A percentile compares a stretch with the other conserved stretches of the same genome.
These are phyloP conservation scores for Eretmodus cyanostictus DNA, from an alignment of 2,113 vertebrate genomes.

Conservation along the genomic window DNA sequence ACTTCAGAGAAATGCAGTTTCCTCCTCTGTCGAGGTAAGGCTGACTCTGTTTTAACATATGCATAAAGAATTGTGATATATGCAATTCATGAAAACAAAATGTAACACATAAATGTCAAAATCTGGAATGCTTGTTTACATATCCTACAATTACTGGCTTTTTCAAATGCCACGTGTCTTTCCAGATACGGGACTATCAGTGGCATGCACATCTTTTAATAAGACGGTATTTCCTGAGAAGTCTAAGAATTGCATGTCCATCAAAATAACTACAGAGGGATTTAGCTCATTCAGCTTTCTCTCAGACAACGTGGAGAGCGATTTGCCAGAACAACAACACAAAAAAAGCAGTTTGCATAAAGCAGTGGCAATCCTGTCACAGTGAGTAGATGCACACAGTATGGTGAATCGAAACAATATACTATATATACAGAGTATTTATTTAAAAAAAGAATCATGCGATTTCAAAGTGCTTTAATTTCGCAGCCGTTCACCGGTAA, in stretches of 20 bases:
- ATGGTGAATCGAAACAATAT: not conserved
- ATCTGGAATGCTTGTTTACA: not conserved
- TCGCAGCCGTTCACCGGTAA: fast-evolving
- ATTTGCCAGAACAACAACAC: not conserved
- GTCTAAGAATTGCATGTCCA: constrained; percentile 18
- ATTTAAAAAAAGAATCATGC: not conserved
- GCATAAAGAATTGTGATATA: not conserved
- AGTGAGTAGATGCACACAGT: not conserved
- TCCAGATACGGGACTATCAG: not conserved
- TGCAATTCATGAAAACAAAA: not conserved
- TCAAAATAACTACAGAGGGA: constrained; percentile 18
- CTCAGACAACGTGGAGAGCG: not conserved
- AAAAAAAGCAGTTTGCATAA: not conserved
- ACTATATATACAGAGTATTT: not conserved
- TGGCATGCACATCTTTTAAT: constrained; percentile 1
- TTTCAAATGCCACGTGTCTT: constrained; percentile 14
- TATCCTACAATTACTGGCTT: not conserved
- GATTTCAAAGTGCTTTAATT: not conserved
- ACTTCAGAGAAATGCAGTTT: not conserved
- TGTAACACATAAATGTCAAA: not conserved
- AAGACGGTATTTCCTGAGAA: constrained; percentile 15
- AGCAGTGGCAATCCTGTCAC: not conserved
- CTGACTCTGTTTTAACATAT: not conserved
- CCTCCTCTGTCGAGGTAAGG: not conserved
- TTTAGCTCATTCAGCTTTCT: constrained; percentile 11